Percentiles rank a stretch among this genome's conserved stretches.
Evolutionary conservation across 2,888 invertebrate species (phyloP).

Genomic region (Leucania comma): DNA sequence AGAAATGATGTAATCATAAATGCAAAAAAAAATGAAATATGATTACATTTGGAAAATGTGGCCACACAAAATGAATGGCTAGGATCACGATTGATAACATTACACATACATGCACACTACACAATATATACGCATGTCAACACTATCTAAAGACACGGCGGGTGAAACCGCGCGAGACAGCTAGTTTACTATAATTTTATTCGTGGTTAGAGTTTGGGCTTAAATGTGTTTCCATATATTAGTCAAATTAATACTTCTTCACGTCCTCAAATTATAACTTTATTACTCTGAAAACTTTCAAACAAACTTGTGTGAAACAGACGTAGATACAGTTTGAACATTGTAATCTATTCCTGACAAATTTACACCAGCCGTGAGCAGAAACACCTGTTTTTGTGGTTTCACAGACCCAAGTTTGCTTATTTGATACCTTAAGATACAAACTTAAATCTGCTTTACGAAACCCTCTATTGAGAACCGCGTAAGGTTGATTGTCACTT

Average conservation of each 20-base stretch:
- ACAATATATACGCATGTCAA: too few relatives aligned
- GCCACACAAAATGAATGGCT: too few relatives aligned
- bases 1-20: too few relatives aligned
- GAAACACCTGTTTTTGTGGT: conserved; percentile 74
- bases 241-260: not conserved
- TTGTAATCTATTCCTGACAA: conserved; percentile 60
- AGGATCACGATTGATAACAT: too few relatives aligned
- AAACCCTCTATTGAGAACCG: conserved; percentile 1
- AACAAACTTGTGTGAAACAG: conserved; percentile 42
- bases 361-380: conserved; percentile 57
- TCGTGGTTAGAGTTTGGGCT: not conserved
- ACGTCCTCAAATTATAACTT: not conserved
- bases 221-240: not conserved
- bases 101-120: too few relatives aligned
- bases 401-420: conserved; percentile 64
- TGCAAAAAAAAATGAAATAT: too few relatives aligned
- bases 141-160: too few relatives aligned
- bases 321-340: conserved; percentile 53
- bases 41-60: too few relatives aligned
- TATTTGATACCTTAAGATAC: conserved; percentile 50
- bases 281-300: conserved; percentile 31
- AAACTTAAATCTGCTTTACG: not conserved
- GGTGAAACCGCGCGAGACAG: too few relatives aligned
- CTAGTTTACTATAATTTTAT: too few relatives aligned
- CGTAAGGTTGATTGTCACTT: conserved; percentile 52